Evolutionary conservation across 2,888 invertebrate genomes (phyloP), one percentile per base, ranked within the genome.

Genomic region (Oscheius sp.): DNA sequence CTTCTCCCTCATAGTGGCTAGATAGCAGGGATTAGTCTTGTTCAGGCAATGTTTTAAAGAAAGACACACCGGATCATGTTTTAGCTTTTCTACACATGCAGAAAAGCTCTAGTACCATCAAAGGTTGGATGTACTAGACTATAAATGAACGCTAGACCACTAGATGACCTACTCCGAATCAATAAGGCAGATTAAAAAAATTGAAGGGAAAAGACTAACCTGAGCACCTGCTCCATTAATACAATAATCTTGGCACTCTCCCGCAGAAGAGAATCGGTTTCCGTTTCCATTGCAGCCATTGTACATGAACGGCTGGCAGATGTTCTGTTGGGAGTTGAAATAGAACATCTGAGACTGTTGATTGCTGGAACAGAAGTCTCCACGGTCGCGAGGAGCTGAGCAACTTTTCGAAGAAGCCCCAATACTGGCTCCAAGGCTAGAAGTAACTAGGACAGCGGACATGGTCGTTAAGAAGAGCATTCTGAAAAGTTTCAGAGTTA

Each of bases 221-320:
- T 63, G 71, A 50, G 65, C 57, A n/a, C 72, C 71, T 57, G 57
- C 37, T 21, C 72, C 72, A 58, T 71, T 75, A 33, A 75, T 51
- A 42, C 82, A 82, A 11, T 75, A 75, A n/a, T 76, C 57, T 32
- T 78, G 73, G 58, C 85, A 86, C 60, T 79, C 80, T 37, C 66
- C 62, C 2, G 80, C 75, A n/a, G 74, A 76, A 1, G 33, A 33
- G 70, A 82, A 84, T 70, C 82, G 73, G 73, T 84, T 84, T 32
- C 68, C 74, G 75, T 87, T 86, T 13, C 85, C 86, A 29, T 82
- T 85, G 68, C 88, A 88, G 32, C 88, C 88, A 33, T 81, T 78
- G 78, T 83, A 88, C 63, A 80, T 76, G 72, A 88, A 88, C 13
- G 88, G 88, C 74, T 88, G 88, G 74, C 88, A 88, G 47, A 84